Percentiles rank a stretch among this genome's conserved stretches.
Conservation (phyloP, 1,140 invertebrate species). For the Popillia japonica region DNA sequence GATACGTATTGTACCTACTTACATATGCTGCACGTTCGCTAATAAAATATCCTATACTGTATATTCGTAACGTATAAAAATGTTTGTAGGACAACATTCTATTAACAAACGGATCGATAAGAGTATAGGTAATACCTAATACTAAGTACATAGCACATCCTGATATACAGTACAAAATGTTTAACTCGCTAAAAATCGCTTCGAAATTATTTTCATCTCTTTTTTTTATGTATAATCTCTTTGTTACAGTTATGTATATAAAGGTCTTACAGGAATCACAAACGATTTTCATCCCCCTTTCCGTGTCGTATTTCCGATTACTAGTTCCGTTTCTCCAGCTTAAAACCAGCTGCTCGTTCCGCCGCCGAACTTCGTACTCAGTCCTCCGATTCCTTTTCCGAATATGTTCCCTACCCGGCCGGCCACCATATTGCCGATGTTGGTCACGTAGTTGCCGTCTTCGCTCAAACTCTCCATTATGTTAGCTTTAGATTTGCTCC, state of each 20-base stretch:
- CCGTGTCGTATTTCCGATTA: too few relatives aligned
- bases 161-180: conserved; percentile 32
- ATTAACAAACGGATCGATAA: not conserved
- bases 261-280: conserved; percentile 19
- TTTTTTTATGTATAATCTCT: conserved; percentile 22
- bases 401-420: conserved; percentile 83
- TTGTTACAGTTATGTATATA: conserved; percentile 13
- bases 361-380: conserved; percentile 81
- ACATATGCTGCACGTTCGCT: too few relatives aligned
- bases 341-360: conserved; percentile 76
- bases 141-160: too few relatives aligned
- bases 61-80: conserved; percentile 13
- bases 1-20: too few relatives aligned
- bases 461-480: conserved; percentile 70
- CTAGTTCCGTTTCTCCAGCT: conserved; percentile 38
- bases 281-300: too few relatives aligned
- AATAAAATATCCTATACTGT: conserved; percentile 4
- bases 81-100: not conserved
- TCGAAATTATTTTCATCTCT: conserved; percentile 39
- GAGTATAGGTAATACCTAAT: too few relatives aligned
- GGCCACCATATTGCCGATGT: conserved; percentile 76
- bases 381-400: conserved; percentile 82
- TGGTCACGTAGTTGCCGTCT: conserved; percentile 71
- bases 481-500: conserved; percentile 70
- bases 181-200: conserved; percentile 42